These are phyloP conservation scores for Drosophila seclusa DNA, from an alignment of 2,888 invertebrate species.

Conservation along the genomic window DNA sequence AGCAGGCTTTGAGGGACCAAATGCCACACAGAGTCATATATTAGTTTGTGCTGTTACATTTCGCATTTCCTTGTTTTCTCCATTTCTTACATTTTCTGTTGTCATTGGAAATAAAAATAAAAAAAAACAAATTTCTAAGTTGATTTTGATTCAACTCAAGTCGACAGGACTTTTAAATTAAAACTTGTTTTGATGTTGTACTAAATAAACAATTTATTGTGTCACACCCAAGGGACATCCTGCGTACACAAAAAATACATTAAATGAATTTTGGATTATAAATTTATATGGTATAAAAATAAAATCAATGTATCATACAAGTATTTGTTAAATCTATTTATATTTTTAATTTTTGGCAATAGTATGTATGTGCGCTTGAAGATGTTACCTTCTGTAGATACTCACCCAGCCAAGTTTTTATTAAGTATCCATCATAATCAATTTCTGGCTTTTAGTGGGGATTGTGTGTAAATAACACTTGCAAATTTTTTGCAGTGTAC, in stretches of 20 bases:
- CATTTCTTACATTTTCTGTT: not conserved
- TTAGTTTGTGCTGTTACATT: constrained; percentile 11
- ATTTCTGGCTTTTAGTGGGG: constrained; percentile 16
- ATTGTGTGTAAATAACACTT: constrained; percentile 39
- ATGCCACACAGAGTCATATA: constrained; percentile 25
- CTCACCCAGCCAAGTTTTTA: constrained; percentile 7
- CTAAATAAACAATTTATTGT: not conserved
- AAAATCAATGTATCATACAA: not conserved
- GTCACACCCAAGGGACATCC: not conserved
- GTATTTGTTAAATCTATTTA: not conserved
- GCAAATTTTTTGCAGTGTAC: constrained; percentile 30
- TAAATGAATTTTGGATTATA: not conserved
- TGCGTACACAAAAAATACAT: not conserved
- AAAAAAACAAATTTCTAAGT: not conserved
- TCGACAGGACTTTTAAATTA: constrained; percentile 1
- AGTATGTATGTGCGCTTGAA: not conserved
- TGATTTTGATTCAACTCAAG: not conserved
- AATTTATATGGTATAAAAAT: not conserved
- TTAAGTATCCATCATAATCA: constrained; percentile 57
- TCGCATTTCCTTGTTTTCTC: constrained; percentile 7
- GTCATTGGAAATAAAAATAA: not conserved
- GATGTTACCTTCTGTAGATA: not conserved
- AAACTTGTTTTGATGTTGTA: not conserved
- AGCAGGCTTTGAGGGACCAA: constrained; percentile 27
- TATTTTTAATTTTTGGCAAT: not conserved